A percentile compares a stretch with the other conserved stretches of the same genome.
Conservation (phyloP, 2,113 vertebrate species). For the Larimichthys polyactis region DNA sequence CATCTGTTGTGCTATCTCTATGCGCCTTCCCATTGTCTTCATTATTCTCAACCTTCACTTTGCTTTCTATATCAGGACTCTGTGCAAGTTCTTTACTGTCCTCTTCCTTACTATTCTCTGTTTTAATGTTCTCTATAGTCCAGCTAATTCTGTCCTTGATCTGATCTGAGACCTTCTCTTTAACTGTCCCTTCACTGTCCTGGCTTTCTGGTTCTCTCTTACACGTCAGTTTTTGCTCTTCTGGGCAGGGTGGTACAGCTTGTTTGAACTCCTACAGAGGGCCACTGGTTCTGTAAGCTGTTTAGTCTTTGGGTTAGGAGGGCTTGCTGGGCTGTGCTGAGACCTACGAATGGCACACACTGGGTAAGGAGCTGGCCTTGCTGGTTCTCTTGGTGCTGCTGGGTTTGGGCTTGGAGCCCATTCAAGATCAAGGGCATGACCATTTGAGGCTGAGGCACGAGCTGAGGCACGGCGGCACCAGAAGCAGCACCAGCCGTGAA, state of each 20-base stretch:
- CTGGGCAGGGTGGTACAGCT: slow-evolving; percentile 52
- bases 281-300: slow-evolving; percentile 84
- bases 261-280: slow-evolving; percentile 66
- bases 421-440: slow-evolving; percentile 86
- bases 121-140: slow-evolving; percentile 41
- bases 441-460: slow-evolving; percentile 85
- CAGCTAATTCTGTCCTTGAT: slow-evolving; percentile 34
- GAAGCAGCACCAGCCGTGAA: slow-evolving; percentile 75
- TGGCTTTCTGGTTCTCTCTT: slow-evolving; percentile 54
- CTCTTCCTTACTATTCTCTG: slow-evolving; percentile 52
- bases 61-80: slow-evolving; percentile 49
- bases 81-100: slow-evolving; percentile 48
- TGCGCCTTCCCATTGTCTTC: slow-evolving; percentile 53
- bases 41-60: slow-evolving; percentile 60
- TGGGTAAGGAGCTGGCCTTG: slow-evolving; percentile 82
- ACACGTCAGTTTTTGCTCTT: slow-evolving; percentile 69
- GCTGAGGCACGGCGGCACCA: slow-evolving; percentile 75
- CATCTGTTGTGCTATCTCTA: slow-evolving; percentile 68
- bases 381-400: slow-evolving; percentile 80
- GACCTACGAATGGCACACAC: slow-evolving; percentile 84
- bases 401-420: slow-evolving; percentile 81
- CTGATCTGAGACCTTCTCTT: slow-evolving; percentile 47
- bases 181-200: slow-evolving; percentile 22
- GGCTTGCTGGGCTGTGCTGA: slow-evolving; percentile 84
- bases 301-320: slow-evolving; percentile 85